Percentiles rank a stretch among this genome's conserved stretches.
These are phyloP conservation scores for Malthinus flaveolus DNA, from an alignment of 2,888 invertebrate genomes.

Conservation along the genomic window DNA sequence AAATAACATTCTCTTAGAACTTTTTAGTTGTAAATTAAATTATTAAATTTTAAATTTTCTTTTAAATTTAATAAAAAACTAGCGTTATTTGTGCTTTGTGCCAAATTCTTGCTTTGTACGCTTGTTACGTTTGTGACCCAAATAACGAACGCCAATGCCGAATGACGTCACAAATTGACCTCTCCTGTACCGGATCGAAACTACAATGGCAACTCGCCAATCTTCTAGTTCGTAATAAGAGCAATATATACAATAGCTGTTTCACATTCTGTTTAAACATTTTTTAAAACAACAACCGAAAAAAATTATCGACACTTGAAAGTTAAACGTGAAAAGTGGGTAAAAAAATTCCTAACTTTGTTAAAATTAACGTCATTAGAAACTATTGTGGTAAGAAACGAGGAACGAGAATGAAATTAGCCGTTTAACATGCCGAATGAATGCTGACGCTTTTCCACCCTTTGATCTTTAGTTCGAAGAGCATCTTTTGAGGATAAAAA, in stretches of 20 bases:
- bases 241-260: slow-evolving; percentile 17
- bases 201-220: slow-evolving; percentile 27
- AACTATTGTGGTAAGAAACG: no score
- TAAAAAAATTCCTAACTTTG: no score
- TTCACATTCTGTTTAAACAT: slow-evolving; percentile 17
- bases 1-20: not conserved
- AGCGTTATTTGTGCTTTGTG: not conserved
- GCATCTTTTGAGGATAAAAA: no score
- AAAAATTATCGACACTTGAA: not conserved
- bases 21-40: not conserved
- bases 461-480: no score
- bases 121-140: slow-evolving; percentile 14
- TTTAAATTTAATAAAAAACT: not conserved
- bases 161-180: slow-evolving; percentile 29
- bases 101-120: slow-evolving; percentile 5
- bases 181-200: slow-evolving; percentile 22
- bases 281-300: slow-evolving; percentile 8
- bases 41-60: not conserved
- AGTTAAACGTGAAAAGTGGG: no score
- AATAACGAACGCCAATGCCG: slow-evolving; percentile 21
- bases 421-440: no score
- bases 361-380: no score
- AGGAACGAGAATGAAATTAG: no score
- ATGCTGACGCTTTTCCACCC: no score
- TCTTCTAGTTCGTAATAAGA: slow-evolving; percentile 22